Evolutionary conservation across 1,140 invertebrate genomes (phyloP), one percentile per base, ranked within the genome.

Genomic region (Dryas iulia): DNA sequence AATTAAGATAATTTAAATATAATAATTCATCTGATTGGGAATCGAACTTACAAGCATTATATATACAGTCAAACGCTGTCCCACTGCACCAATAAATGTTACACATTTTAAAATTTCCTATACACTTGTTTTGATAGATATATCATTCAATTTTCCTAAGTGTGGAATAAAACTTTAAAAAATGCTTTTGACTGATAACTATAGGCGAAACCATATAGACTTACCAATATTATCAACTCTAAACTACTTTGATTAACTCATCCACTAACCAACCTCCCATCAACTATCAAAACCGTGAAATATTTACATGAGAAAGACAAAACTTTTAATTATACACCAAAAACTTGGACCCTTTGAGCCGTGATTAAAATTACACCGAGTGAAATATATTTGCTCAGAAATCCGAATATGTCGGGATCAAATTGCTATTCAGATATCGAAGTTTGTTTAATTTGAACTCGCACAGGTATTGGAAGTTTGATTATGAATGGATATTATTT

Each of bases 301-400:
- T 72, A 77, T 77, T 75, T 75, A 73, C 73, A 74, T 71, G 60
- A 12, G n/a, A 71, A 71, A 75, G 70, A 75, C 65, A 58, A 59
- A 72, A 74, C 64, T 74, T 77, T 74, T 74, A 77, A 77, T 77
- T 74, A 70, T 68, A 64, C 70, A 64, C 67, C 70, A 72, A 77
- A 72, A 77, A 74, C 72, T 74, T 70, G 62, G 59, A 62, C 67
- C 75, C 67, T 77, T 77, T 74, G 72, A 72, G 65, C 59, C 53
- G 61, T 58, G 70, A 74, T 72, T 74, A 74, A 76, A 72, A 72
- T 72, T 65, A 67, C 70, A 70, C 59, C 69, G 66, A 66, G 69
- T 39, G 52, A 72, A 70, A 77, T 74, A 67, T 69, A 61, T 72
- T 77, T 65, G 69, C 59, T 53, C 59, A 65, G 60, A 70, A 62